These are phyloP conservation scores for Nasonovia ribisnigri DNA, from an alignment of 2,888 invertebrate species.

Conservation along the genomic window DNA sequence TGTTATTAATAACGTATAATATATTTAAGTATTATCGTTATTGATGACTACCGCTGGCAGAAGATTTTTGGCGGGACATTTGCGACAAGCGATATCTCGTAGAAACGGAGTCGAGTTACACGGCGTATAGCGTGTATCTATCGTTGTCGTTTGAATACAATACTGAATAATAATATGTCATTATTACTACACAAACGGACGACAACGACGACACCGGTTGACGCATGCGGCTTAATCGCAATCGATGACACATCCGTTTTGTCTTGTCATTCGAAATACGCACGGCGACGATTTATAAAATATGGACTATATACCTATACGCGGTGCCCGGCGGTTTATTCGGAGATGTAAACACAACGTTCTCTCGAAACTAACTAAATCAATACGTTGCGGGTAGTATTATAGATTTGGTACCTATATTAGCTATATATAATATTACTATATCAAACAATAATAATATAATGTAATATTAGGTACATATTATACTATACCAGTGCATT, in stretches of 20 bases:
- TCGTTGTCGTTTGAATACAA: neutral
- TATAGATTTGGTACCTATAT: neutral
- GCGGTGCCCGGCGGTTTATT: neutral
- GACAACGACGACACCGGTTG: neutral
- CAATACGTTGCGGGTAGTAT: neutral
- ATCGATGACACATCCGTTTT: conserved; percentile 43
- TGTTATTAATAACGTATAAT: neutral
- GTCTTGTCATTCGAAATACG: conserved; percentile 23
- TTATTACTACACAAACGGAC: neutral
- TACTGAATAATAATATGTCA: conserved; percentile 8
- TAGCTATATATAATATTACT: neutral
- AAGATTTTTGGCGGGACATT: neutral
- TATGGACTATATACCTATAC: neutral
- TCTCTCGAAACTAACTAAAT: neutral
- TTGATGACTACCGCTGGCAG: neutral
- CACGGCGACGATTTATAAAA: neutral
- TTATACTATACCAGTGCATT: neutral
- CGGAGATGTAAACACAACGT: neutral
- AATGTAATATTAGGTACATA: neutral
- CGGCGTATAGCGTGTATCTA: neutral
- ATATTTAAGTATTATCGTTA: neutral
- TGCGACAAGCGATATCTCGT: neutral
- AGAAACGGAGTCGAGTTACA: neutral
- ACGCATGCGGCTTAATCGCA: conserved; percentile 46
- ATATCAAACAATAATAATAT: neutral